Percentiles rank a stretch among this genome's conserved stretches.
Evolutionary conservation across 2,888 invertebrate species (phyloP).

Genomic region (Epirrhoe alternata): DNA sequence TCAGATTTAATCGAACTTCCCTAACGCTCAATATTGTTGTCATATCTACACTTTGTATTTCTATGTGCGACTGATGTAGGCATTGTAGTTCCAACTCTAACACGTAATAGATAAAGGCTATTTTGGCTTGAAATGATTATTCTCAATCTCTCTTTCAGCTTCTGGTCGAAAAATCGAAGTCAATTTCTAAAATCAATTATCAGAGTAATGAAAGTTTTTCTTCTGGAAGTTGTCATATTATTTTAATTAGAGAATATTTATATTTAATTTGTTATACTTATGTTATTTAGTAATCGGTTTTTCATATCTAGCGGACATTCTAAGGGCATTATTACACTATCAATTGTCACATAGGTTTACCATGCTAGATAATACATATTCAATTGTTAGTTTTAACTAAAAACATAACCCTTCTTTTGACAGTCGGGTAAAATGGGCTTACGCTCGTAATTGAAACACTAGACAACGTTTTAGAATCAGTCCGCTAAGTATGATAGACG

Average conservation of each 20-base stretch:
- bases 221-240: not conserved
- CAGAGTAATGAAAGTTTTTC: not conserved
- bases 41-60: conserved; percentile 31
- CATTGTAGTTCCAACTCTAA: conserved; percentile 20
- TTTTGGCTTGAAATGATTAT: conserved; percentile 10
- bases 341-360: no score
- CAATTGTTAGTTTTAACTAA: no score
- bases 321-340: conserved; percentile 3
- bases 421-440: no score
- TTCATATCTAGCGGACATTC: conserved; percentile 16
- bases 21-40: conserved; percentile 26
- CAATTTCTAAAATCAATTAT: conserved; percentile 15
- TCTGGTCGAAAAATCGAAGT: conserved; percentile 4
- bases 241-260: not conserved
- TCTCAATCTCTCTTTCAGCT: no score
- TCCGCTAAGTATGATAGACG: conserved; percentile 13
- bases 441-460: no score
- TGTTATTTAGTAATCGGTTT: not conserved
- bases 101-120: conserved; percentile 7
- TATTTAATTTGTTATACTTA: not conserved
- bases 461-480: no score
- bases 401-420: no score
- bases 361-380: no score
- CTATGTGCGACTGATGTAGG: conserved; percentile 31
- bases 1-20: no score